Evolutionary conservation across 2,888 invertebrate genomes (phyloP).

Genomic region (Trypoxylon attenuatum): DNA sequence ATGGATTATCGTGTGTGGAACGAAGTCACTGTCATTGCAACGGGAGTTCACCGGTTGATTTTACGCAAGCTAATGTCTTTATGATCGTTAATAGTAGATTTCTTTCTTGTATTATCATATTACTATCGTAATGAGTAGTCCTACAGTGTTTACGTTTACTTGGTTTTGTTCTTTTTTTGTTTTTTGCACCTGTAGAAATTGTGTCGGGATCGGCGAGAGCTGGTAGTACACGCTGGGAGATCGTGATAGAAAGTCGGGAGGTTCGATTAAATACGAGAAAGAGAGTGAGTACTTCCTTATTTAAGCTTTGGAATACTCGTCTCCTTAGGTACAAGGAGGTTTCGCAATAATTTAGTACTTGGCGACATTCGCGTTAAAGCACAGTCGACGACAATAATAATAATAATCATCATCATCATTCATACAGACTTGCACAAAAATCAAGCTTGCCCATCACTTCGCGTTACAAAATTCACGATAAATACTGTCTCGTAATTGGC

Average conservation of each 20-base stretch:
- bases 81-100: constrained; percentile 32
- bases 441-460: constrained; percentile 25
- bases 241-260: constrained; percentile 19
- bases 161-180: too few relatives aligned
- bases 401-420: too few relatives aligned
- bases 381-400: constrained; percentile 42
- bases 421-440: constrained; percentile 49
- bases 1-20: constrained; percentile 26
- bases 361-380: constrained; percentile 42
- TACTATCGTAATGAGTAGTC: too few relatives aligned
- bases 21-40: constrained; percentile 27
- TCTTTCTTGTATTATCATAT: constrained; percentile 22
- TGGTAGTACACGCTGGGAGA: not conserved
- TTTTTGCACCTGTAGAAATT: constrained; percentile 25
- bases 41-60: too few relatives aligned
- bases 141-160: too few relatives aligned
- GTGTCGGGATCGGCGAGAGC: not conserved
- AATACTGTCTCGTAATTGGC: constrained; percentile 73
- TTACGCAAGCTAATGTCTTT: constrained; percentile 18
- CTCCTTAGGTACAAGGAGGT: constrained; percentile 46
- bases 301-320: constrained; percentile 54
- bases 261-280: constrained; percentile 16
- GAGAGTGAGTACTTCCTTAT: constrained; percentile 26
- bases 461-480: constrained; percentile 54
- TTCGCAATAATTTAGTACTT: constrained; percentile 48